These are phyloP conservation scores for Hippopotamyrus pictus DNA, from an alignment of 2,797 vertebrate genomes.

Conservation along the genomic window DNA sequence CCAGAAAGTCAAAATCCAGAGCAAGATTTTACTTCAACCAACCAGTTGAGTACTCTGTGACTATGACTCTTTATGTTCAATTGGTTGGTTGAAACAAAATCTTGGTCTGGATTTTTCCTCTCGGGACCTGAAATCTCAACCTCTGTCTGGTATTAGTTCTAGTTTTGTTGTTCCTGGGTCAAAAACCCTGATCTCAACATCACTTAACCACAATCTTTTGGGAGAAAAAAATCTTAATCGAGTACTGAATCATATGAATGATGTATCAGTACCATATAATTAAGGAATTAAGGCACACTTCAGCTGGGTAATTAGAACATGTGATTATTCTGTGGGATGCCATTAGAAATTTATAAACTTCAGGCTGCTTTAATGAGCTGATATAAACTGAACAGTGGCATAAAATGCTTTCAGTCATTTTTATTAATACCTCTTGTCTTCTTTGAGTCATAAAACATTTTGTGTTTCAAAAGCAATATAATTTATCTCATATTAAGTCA, in stretches of 20 bases:
- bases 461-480: constrained; percentile 25
- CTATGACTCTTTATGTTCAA: background rate
- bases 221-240: background rate
- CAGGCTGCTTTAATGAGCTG: background rate
- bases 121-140: background rate
- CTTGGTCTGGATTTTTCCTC: background rate
- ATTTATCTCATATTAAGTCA: constrained; percentile 31
- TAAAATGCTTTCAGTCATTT: background rate
- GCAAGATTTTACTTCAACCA: background rate
- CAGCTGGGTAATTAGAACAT: background rate
- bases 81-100: background rate
- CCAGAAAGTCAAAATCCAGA: background rate
- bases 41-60: background rate
- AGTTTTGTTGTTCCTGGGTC: background rate
- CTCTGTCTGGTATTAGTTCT: background rate
- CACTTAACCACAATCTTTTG: background rate
- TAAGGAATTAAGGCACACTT: background rate
- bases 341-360: background rate
- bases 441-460: background rate
- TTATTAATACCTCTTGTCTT: background rate
- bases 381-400: background rate
- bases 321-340: background rate
- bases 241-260: background rate
- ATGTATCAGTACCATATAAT: background rate
- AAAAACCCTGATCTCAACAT: background rate